Base-by-base conservation (phyloP, 2,113 vertebrate species). In the Tyrannus savana region DNA sequence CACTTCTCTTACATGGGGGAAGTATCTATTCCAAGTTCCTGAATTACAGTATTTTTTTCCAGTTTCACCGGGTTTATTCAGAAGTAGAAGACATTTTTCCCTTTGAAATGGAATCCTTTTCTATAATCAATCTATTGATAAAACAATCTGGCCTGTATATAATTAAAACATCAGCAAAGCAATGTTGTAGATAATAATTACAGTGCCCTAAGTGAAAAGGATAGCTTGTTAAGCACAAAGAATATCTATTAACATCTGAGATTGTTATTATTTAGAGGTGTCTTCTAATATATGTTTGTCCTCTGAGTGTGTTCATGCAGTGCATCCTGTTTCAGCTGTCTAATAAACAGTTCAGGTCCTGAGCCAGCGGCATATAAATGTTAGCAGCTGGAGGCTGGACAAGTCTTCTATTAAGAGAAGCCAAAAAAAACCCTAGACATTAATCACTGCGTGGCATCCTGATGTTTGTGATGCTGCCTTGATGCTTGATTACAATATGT, bases 391-490 rank as follows among this genome's bases (percentile, higher is more conserved):
- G 90, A 94, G 52, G 33, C 76, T 89, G 79, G 88, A 33, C 76
- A 83, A 81, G 63, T 75, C 82, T 81, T 62, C 83, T 90, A 7
- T 89, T 67, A 66, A 76, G 84, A n/a, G 47, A 28, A 94, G 83
- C 92, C 96, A 95, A 82, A 92, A 94, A 93, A 91, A 87, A 73
- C 78, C 69, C 85, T 44, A 44, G 85, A 96, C 76, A 89, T 94
- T 85, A 96, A 95, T 96, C 93, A 95, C 60, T 72, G 56, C n/a
- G 60, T 84, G 90, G 85, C 83, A 81, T 92, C 92, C 90, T 93
- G 93, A 66, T 85, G 93, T 83, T 88, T 88, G 92, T 3, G 19
- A 63, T 71, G 82, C 68, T 86, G 79, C 86, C 86, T 94, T 4
- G 0, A 72, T 64, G 30, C 6, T 22, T 59, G 73, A 78, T 93